These are phyloP conservation scores for Geophilus truncorum DNA, from an alignment of 2,888 invertebrate species.

Conservation along the genomic window DNA sequence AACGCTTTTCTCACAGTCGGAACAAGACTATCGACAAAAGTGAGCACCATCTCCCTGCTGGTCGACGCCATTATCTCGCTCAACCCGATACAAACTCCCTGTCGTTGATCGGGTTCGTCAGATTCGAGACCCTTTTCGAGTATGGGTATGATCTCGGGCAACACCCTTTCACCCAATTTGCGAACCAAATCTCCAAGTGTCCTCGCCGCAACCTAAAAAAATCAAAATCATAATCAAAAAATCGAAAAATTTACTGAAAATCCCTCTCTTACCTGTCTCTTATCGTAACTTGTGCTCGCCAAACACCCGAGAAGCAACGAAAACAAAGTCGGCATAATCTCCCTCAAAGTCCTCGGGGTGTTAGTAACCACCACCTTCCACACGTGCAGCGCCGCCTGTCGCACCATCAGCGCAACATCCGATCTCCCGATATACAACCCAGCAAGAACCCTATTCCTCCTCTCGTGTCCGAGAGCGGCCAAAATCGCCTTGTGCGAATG, in stretches of 20 bases:
- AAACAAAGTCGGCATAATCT: conserved; percentile 93
- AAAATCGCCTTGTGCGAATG: conserved; percentile 87
- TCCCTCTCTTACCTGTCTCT: conserved; percentile 66
- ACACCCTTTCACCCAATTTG: conserved; percentile 93
- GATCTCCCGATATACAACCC: conserved; percentile 96
- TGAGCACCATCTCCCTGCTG: conserved; percentile 86
- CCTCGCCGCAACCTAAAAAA: conserved; percentile 72
- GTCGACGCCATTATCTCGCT: conserved; percentile 98
- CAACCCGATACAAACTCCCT: conserved; percentile 96
- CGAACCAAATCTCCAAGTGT: conserved; percentile 95
- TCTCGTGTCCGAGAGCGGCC: conserved; percentile 76
- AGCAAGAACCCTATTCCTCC: conserved; percentile 86
- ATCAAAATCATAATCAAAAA: no score
- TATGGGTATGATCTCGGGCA: conserved; percentile 97
- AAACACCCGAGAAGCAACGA: conserved; percentile 84
- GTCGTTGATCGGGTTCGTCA: conserved; percentile 86
- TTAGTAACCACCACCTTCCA: conserved; percentile 99
- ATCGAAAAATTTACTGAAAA: no score
- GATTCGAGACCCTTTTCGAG: conserved; percentile 88
- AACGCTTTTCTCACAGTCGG: conserved; percentile 94
- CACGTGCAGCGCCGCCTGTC: conserved; percentile 95
- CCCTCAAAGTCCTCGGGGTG: conserved; percentile 90
- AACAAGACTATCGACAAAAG: conserved; percentile 79
- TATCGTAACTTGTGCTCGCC: conserved; percentile 93
- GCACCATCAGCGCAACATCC: conserved; percentile 92